These are phyloP conservation scores for Sipha flava DNA, from an alignment of 1,140 invertebrate genomes.

Conservation along the genomic window DNA sequence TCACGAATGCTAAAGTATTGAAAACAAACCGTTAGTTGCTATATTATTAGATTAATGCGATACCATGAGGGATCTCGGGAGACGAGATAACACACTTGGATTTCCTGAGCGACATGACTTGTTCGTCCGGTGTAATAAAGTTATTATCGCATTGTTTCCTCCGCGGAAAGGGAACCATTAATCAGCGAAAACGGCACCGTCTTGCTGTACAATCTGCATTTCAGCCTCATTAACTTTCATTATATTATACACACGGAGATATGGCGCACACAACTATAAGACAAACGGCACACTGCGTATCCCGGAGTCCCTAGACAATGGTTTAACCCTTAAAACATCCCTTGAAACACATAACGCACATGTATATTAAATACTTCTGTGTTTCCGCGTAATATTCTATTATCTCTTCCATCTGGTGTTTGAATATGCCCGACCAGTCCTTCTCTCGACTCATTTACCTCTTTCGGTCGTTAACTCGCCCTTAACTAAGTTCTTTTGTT, in stretches of 20 bases:
- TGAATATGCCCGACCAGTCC: conserved; percentile 29
- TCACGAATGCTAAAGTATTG: neutral
- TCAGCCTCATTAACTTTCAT: conserved; percentile 33
- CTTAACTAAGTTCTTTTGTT: conserved; percentile 27
- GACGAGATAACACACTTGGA: conserved; percentile 2
- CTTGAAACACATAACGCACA: conserved; percentile 25
- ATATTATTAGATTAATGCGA: neutral
- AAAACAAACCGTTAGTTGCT: neutral
- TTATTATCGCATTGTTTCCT: conserved; percentile 31
- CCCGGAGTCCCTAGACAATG: conserved; percentile 27
- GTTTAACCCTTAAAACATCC: conserved; percentile 32
- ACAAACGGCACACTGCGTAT: conserved; percentile 20
- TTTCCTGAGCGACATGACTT: conserved; percentile 19
- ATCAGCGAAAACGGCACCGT: conserved; percentile 32
- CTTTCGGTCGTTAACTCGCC: conserved; percentile 30
- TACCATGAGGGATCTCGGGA: neutral
- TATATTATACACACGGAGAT: conserved; percentile 13
- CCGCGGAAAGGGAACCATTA: neutral
- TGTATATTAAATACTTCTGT: conserved; percentile 28
- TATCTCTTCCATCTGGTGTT: conserved; percentile 33
- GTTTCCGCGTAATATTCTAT: conserved; percentile 32
- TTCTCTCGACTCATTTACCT: conserved; percentile 29
- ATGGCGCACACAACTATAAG: neutral
- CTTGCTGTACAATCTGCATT: conserved; percentile 30
- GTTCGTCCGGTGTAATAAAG: conserved; percentile 25